Evolutionary conservation across 2,888 invertebrate species (phyloP).

Genomic region (Oscheius onirici): DNA sequence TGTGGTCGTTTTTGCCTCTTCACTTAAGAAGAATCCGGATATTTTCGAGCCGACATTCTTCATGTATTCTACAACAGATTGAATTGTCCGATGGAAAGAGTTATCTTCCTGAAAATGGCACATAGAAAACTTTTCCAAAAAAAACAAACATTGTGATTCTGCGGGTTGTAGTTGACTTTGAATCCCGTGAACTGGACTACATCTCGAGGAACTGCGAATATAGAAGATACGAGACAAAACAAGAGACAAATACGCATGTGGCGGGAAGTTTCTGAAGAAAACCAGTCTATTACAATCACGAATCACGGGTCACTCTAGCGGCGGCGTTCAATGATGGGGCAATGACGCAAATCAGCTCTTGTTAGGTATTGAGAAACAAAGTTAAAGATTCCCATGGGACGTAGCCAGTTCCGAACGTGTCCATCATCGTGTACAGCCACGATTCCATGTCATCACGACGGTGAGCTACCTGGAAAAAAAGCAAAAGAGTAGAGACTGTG

Average conservation of each 20-base stretch:
- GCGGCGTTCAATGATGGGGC: too few species aligned
- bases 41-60: neutral
- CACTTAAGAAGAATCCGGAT: neutral
- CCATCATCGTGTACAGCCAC: neutral
- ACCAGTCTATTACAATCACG: too few species aligned
- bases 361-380: too few species aligned
- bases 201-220: neutral
- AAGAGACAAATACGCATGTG: constrained; percentile 12
- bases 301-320: too few species aligned
- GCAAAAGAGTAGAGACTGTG: too few species aligned
- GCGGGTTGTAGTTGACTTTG: constrained; percentile 5
- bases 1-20: neutral
- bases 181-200: constrained; percentile 3
- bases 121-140: neutral
- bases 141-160: neutral
- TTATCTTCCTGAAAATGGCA: neutral
- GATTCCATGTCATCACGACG: too few species aligned
- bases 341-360: too few species aligned
- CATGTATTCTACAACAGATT: neutral
- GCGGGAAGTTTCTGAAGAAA: too few species aligned
- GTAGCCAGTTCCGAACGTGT: neutral
- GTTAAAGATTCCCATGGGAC: neutral
- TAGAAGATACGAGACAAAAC: neutral
- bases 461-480: too few species aligned
- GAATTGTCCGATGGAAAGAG: neutral